Evolutionary conservation across 2,797 vertebrate species (phyloP), one percentile per base, ranked within the genome.

Genomic region (Molossus alvarezi): DNA sequence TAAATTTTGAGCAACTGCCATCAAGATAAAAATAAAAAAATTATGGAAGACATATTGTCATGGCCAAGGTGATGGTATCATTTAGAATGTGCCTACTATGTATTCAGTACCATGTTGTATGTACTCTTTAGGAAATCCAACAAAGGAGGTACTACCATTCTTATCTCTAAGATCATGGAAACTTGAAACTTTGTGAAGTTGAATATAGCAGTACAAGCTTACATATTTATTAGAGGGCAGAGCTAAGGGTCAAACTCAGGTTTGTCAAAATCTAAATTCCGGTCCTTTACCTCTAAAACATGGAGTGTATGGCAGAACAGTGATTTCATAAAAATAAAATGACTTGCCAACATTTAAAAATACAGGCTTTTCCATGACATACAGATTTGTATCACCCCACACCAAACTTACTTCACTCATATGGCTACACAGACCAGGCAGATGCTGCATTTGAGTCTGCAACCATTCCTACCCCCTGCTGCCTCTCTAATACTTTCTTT

Each of bases 1-100:
- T 69, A 86, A 87, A 84, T 73, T 81, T 48, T 95, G 58, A 96
- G 45, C 76, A 94, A 94, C 18, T 90, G 48, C 27, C 12, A 76
- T 53, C 15, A 83, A 80, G 14, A 86, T 57, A 64, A 88, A 91
- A 79, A 57, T 58, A 11, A 55, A 83, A 92, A 45, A 29, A 53
- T 21, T 21, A 48, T 3, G 23, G 14, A 67, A 5, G 23, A 13
- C 29, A 62, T 57, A 41, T 60, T 37, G 73, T 21, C 58, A 64
- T 8, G 69, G 45, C 55, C 84, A 72, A 76, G 37, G 53, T 33
- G 12, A 51, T 48, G 72, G 72, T 51, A 83, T 71, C 55, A 95
- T 72, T 84, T 65, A 83, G 71, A 79, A 95, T 53, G 60, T 23
- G 12, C 23, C 53, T 17, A n/a, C 15, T 41, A 33, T 23, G 5